Evolutionary conservation across 1,140 invertebrate species (phyloP), one percentile per base, ranked within the genome.

Genomic region (Bicyclus anynana): DNA sequence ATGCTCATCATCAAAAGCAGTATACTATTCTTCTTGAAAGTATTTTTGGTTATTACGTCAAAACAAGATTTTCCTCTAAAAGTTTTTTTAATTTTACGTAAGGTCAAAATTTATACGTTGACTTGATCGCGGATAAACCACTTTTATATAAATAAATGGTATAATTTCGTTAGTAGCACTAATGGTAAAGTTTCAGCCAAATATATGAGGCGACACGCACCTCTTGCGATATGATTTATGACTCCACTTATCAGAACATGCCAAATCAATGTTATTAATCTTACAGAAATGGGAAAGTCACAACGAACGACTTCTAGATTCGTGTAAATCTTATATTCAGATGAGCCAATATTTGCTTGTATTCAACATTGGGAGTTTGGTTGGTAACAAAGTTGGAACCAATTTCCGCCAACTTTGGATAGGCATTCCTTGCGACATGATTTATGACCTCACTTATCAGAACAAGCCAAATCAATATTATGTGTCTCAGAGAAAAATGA

Each of bases 381-480:
- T 29, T 5, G 27, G 27, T 29, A 7, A 10, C 10, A 29, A 29
- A 7, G 27, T 2, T 29, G 27, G 10, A 29, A 9, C 9, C 5
- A 29, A 10, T 29, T 29, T 10, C 27, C 27, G 10, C 9, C 4
- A 33, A 33, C 10, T 33, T 7, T n/a, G 29, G 12, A 33, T 5
- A 2, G 16, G 10, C 2, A 44, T 16, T 20, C 5, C 40, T 21
- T 1, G 18, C 12, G 18, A n/a, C 12, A 20, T 44, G 40, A 44
- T 44, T 44, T 44, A 44, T 44, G 40, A 44, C 9, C 1, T 12
- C 10, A 40, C 40, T 20, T 44, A n/a, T 44, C 18, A 18, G 16
- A 44, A 44, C 40, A 44, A 5, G 40, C 17, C 16, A 44, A 20
- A 44, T 20, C 40, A 44, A 44, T 44, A 44, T 44, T 20, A 44